Evolutionary conservation across 2,797 vertebrate species (phyloP), one percentile per base, ranked within the genome.

Genomic region (Vireo griseus): DNA sequence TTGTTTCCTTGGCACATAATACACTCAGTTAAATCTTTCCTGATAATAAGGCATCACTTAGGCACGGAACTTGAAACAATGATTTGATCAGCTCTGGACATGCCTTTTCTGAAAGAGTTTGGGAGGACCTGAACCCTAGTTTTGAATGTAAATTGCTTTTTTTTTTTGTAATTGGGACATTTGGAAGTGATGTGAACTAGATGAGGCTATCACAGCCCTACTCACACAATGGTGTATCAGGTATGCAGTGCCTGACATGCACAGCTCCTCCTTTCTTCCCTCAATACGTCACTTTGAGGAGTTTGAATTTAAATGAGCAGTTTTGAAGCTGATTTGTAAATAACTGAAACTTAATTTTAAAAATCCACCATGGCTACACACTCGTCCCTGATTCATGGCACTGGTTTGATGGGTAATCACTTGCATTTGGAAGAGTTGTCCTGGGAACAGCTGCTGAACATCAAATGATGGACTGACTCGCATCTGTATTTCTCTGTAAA

Each of bases 221-320:
- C 54, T 26, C 2, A 9, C 7, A 16, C 0, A 3, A 45, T 28
- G 45, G 33, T 0, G 5, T 28, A 15, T 10, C 25, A 62, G 89
- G 50, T 66, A 28, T 2, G 12, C 55, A 58, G 51, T 4, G 47
- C 25, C 28, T 13, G 20, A 48, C 2, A 22, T 0, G 1, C 28
- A 14, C 21, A 48, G 31, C 1, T 40, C n/a, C 47, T 45, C 42
- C n/a, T 44, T n/a, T 13, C 13, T 6, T 16, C 71, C 52, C 21
- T 39, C 45, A 0, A 10, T 28, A 1, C 1, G 10, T 3, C 75
- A 22, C 37, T 35, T 19, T 1, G 2, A 40, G 3, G 13, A 4
- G 5, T 7, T 25, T 20, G 9, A 69, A 63, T 0, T 8, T 25
- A 80, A 88, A 66, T 0, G 10, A 76, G 8, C 9, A 2, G 28